These are phyloP conservation scores for Dolichotis patagonum DNA, from an alignment of 2,113 vertebrate genomes.

Conservation along the genomic window DNA sequence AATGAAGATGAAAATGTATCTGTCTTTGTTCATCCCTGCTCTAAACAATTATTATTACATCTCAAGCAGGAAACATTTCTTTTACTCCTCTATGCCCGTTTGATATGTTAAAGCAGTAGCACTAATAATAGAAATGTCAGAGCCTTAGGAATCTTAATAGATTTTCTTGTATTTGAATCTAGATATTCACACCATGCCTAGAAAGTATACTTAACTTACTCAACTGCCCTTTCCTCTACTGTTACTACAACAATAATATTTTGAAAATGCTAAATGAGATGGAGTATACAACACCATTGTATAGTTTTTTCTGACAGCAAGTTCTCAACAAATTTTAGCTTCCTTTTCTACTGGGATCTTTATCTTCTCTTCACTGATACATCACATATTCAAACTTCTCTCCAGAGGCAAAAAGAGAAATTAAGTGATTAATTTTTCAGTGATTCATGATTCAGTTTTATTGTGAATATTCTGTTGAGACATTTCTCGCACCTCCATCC, in stretches of 20 bases:
- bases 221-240: neutral
- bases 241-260: neutral
- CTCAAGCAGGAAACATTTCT: neutral
- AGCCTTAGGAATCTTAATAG: neutral
- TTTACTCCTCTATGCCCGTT: neutral
- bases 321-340: neutral
- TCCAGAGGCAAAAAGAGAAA: neutral
- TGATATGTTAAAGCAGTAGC: neutral
- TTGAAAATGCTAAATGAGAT: neutral
- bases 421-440: neutral
- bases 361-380: neutral
- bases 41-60: constrained; percentile 32
- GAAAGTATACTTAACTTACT: neutral
- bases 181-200: neutral
- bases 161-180: neutral
- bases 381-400: neutral
- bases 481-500: neutral
- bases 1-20: constrained; percentile 27
- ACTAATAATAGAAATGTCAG: neutral
- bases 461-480: neutral
- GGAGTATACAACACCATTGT: neutral
- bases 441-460: neutral
- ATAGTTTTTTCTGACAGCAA: neutral
- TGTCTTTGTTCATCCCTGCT: neutral
- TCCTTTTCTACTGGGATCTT: neutral